Evolutionary conservation across 1,140 invertebrate genomes (phyloP), one percentile per base, ranked within the genome.

Genomic region (Acromyrmex echinatior): DNA sequence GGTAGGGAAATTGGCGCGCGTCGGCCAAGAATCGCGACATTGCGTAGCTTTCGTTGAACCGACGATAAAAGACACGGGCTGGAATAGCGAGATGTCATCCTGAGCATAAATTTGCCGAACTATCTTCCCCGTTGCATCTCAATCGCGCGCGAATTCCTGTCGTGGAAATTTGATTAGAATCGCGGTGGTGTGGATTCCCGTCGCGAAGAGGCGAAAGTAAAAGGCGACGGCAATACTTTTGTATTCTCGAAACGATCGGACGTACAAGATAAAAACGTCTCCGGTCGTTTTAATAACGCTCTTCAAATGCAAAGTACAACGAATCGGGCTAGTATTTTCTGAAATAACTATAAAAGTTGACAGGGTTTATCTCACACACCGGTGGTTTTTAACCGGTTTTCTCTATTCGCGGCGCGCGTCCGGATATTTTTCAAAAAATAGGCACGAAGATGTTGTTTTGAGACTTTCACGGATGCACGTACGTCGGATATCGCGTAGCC

Each of bases 371-470:
- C 73, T 60, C 82, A 86, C 86, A 80, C 86, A 80, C 84, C 80
- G 78, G 76, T 62, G 82, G 87, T 88, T 87, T 90, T 90, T 88
- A 86, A 79, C 88, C 80, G 85, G 25, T 63, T 62, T 65, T 68
- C 88, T 86, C 86, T 70, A 70, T 70, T 70, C 88, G 86, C 86
- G 49, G 21, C 60, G 45, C 14, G 65, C 74, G 65, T 45, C 39
- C 86, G 87, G 58, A 78, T 65, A 31, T 63, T 18, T 60, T 31
- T 25, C 16, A 45, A 53, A 53, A 68, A 63, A 85, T 85, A 76
- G 39, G n/a, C 60, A 39, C 28, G 49, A 63, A 53, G 70, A 63
- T 76, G 28, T 49, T n/a, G 39, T 39, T 76, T 76, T 51, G 60
- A 71, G 68, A 51, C n/a, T 10, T 25, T 3, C 21, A 28, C 10